These are phyloP conservation scores for Progne subis DNA, from an alignment of 2,113 vertebrate species.

Conservation along the genomic window DNA sequence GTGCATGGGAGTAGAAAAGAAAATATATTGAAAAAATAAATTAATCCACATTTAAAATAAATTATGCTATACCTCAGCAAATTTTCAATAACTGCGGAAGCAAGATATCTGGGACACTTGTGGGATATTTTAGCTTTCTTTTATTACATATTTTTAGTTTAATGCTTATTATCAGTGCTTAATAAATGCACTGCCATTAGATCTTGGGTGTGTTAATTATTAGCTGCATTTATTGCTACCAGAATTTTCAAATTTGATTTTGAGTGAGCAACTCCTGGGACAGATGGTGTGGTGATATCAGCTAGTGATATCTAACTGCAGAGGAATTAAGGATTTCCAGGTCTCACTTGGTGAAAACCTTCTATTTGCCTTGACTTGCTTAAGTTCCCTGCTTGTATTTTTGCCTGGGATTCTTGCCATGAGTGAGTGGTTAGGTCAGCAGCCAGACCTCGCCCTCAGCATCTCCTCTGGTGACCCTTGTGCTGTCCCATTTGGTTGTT, in stretches of 20 bases:
- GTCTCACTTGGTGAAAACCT: background rate
- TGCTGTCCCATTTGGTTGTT: background rate
- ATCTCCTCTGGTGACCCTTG: background rate
- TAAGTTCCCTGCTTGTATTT: background rate
- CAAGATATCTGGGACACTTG: background rate
- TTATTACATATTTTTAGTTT: background rate
- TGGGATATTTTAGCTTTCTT: background rate
- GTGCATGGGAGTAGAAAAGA: background rate
- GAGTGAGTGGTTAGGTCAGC: background rate
- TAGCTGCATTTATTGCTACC: background rate
- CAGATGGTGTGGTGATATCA: background rate
- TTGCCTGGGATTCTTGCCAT: background rate
- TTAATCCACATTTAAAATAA: background rate
- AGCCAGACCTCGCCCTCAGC: background rate
- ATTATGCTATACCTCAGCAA: background rate
- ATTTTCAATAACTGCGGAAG: accelerated
- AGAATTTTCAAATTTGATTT: background rate
- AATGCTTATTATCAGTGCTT: background rate
- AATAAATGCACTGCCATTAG: background rate
- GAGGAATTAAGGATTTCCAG: background rate
- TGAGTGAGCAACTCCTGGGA: background rate
- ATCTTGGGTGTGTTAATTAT: background rate
- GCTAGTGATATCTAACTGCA: background rate
- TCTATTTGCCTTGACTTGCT: background rate
- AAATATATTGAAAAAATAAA: background rate